Base-by-base conservation (phyloP, 2,113 vertebrate species). In the Xiphophorus maculatus region DNA sequence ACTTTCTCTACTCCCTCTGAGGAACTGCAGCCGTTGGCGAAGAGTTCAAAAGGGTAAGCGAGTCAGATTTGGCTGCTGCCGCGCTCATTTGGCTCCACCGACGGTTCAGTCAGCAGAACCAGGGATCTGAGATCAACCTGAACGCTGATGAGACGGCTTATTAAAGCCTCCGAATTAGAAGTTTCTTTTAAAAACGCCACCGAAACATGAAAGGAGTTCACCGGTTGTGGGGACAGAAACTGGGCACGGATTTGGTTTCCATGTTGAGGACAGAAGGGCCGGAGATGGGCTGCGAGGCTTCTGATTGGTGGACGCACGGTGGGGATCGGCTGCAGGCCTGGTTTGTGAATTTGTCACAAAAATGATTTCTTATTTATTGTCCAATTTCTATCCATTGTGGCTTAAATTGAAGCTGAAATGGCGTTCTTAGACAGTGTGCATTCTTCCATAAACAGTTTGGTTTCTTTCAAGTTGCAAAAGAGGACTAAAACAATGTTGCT, bases 41-140 rank as follows among this genome's bases (percentile, higher is more conserved):
- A 84, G 67, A 81, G 81, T 87, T 87, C 87, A 90, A 86, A 89
- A 83, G 84, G 74, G 33, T 74, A 77, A 72, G 76, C 28, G 62
- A 82, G 76, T 1, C 63, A 48, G 62, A 77, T 84, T 79, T 87
- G 83, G 84, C 86, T 79, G 82, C 77, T 69, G 40, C 33, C 33
- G 28, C 12, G 19, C 67, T 78, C 71, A 68, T 79, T 84, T 88
- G 84, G 86, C 75, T 71, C 70, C 10, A 29, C 48, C 44, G 14
- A n/a, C 5, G 3, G 75, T 75, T 68, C 73, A 62, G 73, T 63
- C 64, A 79, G 78, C 63, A 54, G 51, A 64, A 67, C 66, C 71
- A 69, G 2, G 69, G 37, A 73, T 82, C 63, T 33, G 51, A 62
- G 63, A 81, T 60, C 33, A 81, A 79, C 69, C 75, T 75, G 44